Base-by-base conservation (phyloP, 2,797 vertebrate species). In the Mallotus villosus region DNA sequence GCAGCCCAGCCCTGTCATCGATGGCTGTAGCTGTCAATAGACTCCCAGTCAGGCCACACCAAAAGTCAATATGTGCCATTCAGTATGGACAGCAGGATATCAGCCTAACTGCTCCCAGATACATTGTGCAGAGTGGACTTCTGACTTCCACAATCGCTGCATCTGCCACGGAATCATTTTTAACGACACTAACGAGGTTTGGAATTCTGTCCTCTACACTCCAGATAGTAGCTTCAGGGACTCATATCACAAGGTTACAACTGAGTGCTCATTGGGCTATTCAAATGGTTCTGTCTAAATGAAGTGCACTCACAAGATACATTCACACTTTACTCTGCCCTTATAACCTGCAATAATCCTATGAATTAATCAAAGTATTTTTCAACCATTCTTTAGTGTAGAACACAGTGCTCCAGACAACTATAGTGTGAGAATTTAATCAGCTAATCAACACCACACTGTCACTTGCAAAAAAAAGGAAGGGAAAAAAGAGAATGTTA, bases 21-120 rank as follows among this genome's bases (percentile, higher is more conserved):
- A 84, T 66, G n/a, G 51, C 76, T 2, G 25, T 71, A 55, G 68
- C 62, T 57, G 71, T 86, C 82, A 69, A 62, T 81, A 76, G 76
- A 66, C 71, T 64, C 74, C 11, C 78, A 78, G 64, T 12, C 27
- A 9, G 71, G 76, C 65, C 69, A 58, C 79, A 77, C 79, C 68
- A 72, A 74, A 74, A 49, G 75, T 89, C 90, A 89, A 90, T 89
- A 88, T 70, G 74, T 68, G 59, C 61, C 77, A 80, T 90, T 82
- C 78, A 88, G 82, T 67, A 63, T 75, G 78, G 62, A 76, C 80
- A 69, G 85, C 73, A 46, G 41, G 41, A 73, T 74, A 67, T 72
- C 0, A 1, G 81, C 25, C 71, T 73, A 73, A 81, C 72, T 72
- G 74, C 49, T 51, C 49, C 49, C 49, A 3, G 49, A 19, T 4